Percentiles rank a stretch among this genome's conserved stretches.
These are phyloP conservation scores for Amniataba percoides DNA, from an alignment of 2,797 vertebrate species.

Conservation along the genomic window DNA sequence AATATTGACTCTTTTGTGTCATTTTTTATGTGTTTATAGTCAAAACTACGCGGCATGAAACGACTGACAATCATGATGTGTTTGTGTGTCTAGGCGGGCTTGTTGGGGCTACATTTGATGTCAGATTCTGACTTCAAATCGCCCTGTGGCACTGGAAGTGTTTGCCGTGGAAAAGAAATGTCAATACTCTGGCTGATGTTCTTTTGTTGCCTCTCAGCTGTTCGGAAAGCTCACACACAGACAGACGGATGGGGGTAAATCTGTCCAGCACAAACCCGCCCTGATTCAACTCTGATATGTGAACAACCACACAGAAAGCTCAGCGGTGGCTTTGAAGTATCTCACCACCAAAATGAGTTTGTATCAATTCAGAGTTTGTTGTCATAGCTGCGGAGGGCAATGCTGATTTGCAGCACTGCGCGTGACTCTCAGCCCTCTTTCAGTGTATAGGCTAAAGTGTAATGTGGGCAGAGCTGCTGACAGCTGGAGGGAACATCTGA, in stretches of 20 bases:
- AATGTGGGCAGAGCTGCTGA: constrained; percentile 8
- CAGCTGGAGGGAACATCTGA: constrained; percentile 52
- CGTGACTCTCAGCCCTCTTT: background rate
- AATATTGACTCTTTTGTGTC: constrained; percentile 39
- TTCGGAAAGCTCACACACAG: background rate
- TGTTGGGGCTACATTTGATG: constrained; percentile 17
- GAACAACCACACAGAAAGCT: background rate
- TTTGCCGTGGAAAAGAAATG: constrained; percentile 44
- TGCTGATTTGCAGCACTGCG: constrained; percentile 18
- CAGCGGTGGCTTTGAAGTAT: constrained; percentile 10
- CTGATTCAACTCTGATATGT: background rate
- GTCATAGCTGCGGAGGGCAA: constrained; percentile 8
- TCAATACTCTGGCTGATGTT: constrained; percentile 23
- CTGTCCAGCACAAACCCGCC: background rate
- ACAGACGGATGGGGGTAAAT: background rate
- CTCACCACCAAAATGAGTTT: background rate
- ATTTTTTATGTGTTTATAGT: constrained; percentile 28
- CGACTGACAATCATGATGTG: background rate
- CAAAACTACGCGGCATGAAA: constrained; percentile 6
- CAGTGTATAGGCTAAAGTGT: background rate
- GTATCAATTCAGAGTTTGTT: constrained; percentile 27
- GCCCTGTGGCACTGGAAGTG: background rate
- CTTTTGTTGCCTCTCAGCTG: constrained; percentile 21
- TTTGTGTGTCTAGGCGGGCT: background rate
- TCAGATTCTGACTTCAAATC: constrained; percentile 15